These are phyloP conservation scores for Heliconius hortense DNA, from an alignment of 2,888 invertebrate genomes.

Conservation along the genomic window DNA sequence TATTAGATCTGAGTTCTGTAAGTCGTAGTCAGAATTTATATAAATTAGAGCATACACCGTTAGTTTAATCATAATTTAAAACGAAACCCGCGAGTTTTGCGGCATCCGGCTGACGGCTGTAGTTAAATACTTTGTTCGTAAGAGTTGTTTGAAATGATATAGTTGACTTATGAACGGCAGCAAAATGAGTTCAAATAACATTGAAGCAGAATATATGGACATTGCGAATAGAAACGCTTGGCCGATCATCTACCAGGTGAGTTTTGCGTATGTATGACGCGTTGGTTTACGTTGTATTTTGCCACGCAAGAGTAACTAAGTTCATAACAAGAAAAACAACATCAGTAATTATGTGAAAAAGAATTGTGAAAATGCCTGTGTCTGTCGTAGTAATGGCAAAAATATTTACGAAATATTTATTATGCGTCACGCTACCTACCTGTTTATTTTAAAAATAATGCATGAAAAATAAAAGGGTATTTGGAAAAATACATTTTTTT, in stretches of 20 bases:
- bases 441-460: neutral
- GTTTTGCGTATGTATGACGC: conserved; percentile 54
- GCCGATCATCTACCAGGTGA: conserved; percentile 87
- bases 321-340: conserved; percentile 32
- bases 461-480: neutral
- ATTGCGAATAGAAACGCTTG: conserved; percentile 87
- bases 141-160: conserved; percentile 55
- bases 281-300: conserved; percentile 46
- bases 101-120: conserved; percentile 54
- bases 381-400: neutral
- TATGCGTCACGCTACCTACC: neutral
- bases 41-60: conserved; percentile 3
- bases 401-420: neutral
- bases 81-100: conserved; percentile 46
- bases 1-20: conserved; percentile 17
- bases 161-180: conserved; percentile 52
- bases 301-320: conserved; percentile 57
- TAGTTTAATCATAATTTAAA: conserved; percentile 31
- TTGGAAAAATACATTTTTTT: neutral
- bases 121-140: conserved; percentile 48
- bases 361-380: neutral
- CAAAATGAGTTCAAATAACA: conserved; percentile 56
- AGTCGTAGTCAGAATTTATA: conserved; percentile 2
- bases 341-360: conserved; percentile 14
- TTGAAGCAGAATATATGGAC: conserved; percentile 88